A percentile compares a stretch with the other conserved stretches of the same genome.
These are phyloP conservation scores for Microcaecilia unicolor DNA, from an alignment of 2,797 vertebrate genomes.

Conservation along the genomic window DNA sequence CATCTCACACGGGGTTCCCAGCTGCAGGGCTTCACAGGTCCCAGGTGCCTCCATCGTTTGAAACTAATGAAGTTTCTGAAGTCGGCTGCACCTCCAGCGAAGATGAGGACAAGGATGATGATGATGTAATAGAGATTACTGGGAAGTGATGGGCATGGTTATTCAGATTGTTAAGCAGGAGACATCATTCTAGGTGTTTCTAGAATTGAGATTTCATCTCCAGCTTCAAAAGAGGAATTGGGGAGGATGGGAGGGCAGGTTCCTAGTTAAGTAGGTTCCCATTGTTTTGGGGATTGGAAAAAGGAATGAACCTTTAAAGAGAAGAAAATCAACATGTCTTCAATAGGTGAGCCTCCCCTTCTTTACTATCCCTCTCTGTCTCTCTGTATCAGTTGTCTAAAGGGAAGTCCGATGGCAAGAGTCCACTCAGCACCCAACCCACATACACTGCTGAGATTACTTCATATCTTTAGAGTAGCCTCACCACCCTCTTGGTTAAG, in stretches of 20 bases:
- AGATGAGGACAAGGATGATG: slow-evolving; percentile 63
- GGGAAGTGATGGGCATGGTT: slow-evolving; percentile 68
- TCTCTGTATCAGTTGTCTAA: no score
- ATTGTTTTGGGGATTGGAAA: slow-evolving; percentile 41
- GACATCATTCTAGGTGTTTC: slow-evolving; percentile 35
- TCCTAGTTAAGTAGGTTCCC: slow-evolving; percentile 26
- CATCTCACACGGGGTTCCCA: slow-evolving; percentile 57
- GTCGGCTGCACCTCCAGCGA: slow-evolving; percentile 90
- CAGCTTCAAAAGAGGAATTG: slow-evolving; percentile 33
- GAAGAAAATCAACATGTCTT: no score
- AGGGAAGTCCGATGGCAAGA: no score
- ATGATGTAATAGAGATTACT: slow-evolving; percentile 92
- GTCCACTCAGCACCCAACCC: no score
- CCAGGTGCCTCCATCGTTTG: slow-evolving; percentile 72
- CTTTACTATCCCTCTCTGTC: no score
- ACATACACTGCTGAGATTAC: no score
- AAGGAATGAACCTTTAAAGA: no score
- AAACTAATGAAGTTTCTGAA: slow-evolving; percentile 64
- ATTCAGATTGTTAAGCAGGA: slow-evolving; percentile 15
- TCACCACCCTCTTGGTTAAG: no score
- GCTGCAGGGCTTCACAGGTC: slow-evolving; percentile 64
- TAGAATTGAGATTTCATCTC: slow-evolving; percentile 39
- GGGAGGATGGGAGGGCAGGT: slow-evolving; percentile 27
- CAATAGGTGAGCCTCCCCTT: no score
- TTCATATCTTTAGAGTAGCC: no score